Evolutionary conservation across 2,797 vertebrate genomes (phyloP).

Genomic region (Tenualosa thibaudeaui): DNA sequence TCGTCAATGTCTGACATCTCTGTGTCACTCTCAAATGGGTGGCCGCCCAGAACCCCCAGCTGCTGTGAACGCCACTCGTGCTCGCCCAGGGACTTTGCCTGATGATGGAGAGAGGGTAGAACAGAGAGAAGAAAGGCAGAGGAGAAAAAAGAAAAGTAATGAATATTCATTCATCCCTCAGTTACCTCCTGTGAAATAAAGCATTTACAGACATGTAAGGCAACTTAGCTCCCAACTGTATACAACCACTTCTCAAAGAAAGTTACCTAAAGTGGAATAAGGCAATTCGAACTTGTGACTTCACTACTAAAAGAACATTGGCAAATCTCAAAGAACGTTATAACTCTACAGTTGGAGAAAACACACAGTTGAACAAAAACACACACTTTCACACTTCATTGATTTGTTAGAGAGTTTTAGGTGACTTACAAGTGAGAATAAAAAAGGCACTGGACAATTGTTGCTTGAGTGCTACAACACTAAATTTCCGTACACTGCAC

Average conservation of each 20-base stretch:
- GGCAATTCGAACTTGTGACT: too few relatives aligned
- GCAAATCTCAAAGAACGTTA: too few relatives aligned
- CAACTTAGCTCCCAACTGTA: background rate
- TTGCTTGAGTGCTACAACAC: background rate
- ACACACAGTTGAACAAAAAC: background rate
- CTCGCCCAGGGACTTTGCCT: conserved; percentile 96
- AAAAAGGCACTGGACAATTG: background rate
- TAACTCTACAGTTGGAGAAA: too few relatives aligned
- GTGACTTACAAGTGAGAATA: background rate
- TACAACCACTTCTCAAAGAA: too few relatives aligned
- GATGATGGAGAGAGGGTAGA: conserved; percentile 19
- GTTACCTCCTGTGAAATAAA: background rate
- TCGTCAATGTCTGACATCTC: conserved; percentile 99
- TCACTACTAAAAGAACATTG: too few relatives aligned
- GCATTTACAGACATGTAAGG: background rate
- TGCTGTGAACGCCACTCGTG: conserved; percentile 97
- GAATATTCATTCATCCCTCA: background rate
- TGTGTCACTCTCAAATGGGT: conserved; percentile 95
- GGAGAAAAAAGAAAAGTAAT: background rate
- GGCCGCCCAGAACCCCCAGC: conserved; percentile 86
- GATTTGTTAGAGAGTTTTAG: background rate
- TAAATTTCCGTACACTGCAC: background rate
- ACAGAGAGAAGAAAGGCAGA: background rate
- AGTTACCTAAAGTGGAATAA: too few relatives aligned
- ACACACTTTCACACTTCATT: background rate